These are phyloP conservation scores for Mustelus asterias DNA, from an alignment of 2,113 vertebrate genomes.

Conservation along the genomic window DNA sequence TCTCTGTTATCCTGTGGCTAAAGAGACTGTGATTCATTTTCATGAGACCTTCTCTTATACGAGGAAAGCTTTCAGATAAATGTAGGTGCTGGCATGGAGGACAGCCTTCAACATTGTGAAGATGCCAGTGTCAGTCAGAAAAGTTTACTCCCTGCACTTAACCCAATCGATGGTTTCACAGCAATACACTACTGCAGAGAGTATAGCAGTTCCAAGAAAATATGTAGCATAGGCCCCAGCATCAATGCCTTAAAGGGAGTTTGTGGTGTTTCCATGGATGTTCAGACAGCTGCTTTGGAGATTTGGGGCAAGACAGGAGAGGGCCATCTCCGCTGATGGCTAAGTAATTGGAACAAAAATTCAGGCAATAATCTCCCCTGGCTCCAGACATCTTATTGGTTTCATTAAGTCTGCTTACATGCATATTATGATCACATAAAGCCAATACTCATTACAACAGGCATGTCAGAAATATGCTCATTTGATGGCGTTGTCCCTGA, in stretches of 20 bases:
- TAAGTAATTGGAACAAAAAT: too few species aligned
- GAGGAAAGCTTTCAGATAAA: not conserved
- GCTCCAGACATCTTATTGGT: too few species aligned
- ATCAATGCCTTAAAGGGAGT: not conserved
- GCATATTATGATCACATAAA: too few species aligned
- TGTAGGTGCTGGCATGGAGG: not conserved
- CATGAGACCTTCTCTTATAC: not conserved
- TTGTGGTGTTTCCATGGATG: not conserved
- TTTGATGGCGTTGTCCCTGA: too few species aligned
- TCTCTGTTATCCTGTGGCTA: not conserved
- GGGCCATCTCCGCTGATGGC: not conserved
- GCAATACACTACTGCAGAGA: not conserved
- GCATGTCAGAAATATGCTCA: too few species aligned
- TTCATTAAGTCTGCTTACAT: too few species aligned
- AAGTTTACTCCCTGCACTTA: not conserved
- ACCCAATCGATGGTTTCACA: not conserved
- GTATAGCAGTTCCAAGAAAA: not conserved
- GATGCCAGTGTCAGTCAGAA: not conserved
- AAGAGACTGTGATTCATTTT: not conserved
- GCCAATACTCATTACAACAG: too few species aligned
- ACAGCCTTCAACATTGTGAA: not conserved
- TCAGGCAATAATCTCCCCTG: too few species aligned
- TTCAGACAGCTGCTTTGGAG: not conserved
- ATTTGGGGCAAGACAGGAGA: not conserved
- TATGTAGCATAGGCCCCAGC: not conserved